phyloP scores from a whole-genome alignment of 2,888 invertebrate species.

The Cloeon dipterum region DNA sequence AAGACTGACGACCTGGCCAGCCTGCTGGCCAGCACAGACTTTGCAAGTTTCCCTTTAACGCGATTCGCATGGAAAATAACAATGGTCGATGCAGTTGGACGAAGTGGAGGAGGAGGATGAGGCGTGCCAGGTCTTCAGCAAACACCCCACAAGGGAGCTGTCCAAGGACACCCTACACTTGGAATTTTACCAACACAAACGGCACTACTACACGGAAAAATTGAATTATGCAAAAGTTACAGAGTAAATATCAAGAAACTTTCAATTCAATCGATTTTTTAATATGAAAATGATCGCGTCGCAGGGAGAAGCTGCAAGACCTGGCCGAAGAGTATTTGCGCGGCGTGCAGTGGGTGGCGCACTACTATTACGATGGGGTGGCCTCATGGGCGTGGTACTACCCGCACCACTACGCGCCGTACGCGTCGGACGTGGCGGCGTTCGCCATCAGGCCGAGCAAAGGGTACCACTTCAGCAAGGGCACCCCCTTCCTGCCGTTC shows the following conservation, averaged over 20 bases:
- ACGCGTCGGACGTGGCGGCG: conserved; percentile 73
- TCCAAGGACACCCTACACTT: conserved; percentile 25
- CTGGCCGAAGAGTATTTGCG: conserved; percentile 78
- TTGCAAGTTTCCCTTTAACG: no score
- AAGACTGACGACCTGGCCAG: conserved; percentile 19
- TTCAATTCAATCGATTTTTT: neutral
- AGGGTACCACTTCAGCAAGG: conserved; percentile 60
- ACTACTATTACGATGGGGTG: conserved; percentile 91
- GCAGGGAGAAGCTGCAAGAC: conserved; percentile 47
- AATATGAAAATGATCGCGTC: conserved; percentile 11
- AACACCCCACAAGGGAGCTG: no score
- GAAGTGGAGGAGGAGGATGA: no score
- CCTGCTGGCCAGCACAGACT: conserved; percentile 14
- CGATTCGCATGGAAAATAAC: no score
- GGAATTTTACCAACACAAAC: conserved; percentile 68
- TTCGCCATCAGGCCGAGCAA: conserved; percentile 56
- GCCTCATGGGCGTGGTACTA: conserved; percentile 98
- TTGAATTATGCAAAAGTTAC: conserved; percentile 57
- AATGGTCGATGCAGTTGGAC: no score
- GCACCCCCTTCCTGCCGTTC: conserved; percentile 77
- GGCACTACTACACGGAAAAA: conserved; percentile 80
- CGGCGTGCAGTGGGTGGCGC: conserved; percentile 89
- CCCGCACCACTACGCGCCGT: conserved; percentile 93
- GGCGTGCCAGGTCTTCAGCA: no score
- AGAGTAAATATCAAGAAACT: conserved; percentile 27